Evolutionary conservation across 1,140 invertebrate genomes (phyloP), one percentile per base, ranked within the genome.

Genomic region (Anastatus disparis): DNA sequence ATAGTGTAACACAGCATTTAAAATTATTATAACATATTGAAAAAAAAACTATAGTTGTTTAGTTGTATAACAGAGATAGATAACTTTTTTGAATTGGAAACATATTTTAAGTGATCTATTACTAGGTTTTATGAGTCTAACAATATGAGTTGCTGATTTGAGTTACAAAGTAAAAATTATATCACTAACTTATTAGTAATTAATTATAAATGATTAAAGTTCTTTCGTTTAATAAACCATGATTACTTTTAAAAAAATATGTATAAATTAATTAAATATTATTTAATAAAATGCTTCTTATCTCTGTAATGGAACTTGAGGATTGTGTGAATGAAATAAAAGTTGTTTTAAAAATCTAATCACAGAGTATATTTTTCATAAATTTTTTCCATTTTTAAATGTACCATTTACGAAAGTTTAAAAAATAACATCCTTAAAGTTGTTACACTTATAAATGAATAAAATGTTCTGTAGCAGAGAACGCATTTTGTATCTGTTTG

Each of bases 1-100:
- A 94, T 79, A 80, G 88, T 77, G 81, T 94, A 46, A 93, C 93
- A 27, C 88, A 88, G 12, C 87, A 92, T 77, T 87, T 95, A 46
- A 93, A 90, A 84, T 84, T 94, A 40, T 87, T 91, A 64, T 91
- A 80, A 87, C 52, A 38, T n/a, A n/a, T n/a, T n/a, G n/a, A n/a
- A n/a, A n/a, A n/a, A n/a, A n/a, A n/a, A n/a, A n/a, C n/a, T n/a
- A n/a, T n/a, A n/a, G n/a, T n/a, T n/a, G n/a, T n/a, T n/a, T n/a
- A n/a, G n/a, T n/a, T n/a, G n/a, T n/a, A n/a, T n/a, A n/a, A n/a
- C n/a, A n/a, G n/a, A n/a, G n/a, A n/a, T n/a, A n/a, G n/a, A n/a
- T n/a, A n/a, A n/a, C n/a, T n/a, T n/a, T n/a, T n/a, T n/a, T n/a
- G n/a, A n/a, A n/a, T n/a, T n/a, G n/a, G n/a, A n/a, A n/a, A n/a